Conservation (phyloP, 2,888 invertebrate species). For the Rotaria sp. region DNA sequence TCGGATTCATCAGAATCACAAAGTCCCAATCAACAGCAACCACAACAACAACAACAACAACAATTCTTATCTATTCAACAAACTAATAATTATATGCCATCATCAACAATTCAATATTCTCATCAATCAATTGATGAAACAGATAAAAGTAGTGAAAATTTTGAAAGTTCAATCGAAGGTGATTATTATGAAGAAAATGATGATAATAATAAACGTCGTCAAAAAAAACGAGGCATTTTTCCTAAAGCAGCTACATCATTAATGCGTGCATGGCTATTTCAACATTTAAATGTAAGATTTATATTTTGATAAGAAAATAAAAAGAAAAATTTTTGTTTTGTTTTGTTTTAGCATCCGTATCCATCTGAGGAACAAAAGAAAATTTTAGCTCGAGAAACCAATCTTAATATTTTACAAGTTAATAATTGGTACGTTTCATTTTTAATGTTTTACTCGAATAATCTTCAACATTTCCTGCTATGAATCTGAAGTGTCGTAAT, state of each 20-base stretch:
- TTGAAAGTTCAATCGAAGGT: conserved; percentile 24
- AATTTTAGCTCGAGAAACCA: conserved; percentile 99
- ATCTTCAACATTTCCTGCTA: neutral
- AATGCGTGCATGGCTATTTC: conserved; percentile 99
- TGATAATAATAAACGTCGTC: conserved; percentile 61
- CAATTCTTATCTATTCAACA: neutral
- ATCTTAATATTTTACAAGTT: conserved; percentile 94
- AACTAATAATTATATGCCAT: neutral
- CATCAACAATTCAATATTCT: conserved; percentile 15
- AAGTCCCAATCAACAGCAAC: neutral
- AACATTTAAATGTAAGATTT: conserved; percentile 92
- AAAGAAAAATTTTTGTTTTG: conserved; percentile 24
- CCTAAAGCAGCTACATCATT: conserved; percentile 99
- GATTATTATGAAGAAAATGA: conserved; percentile 26
- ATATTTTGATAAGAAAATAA: neutral
- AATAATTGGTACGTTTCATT: conserved; percentile 37
- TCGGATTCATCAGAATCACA: neutral
- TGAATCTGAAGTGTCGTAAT: conserved; percentile 21
- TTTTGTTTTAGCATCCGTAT: conserved; percentile 86
- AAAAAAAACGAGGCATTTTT: conserved; percentile 99
- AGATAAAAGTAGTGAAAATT: conserved; percentile 31
- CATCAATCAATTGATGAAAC: conserved; percentile 23
- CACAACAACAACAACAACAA: neutral
- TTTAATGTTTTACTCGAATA: neutral
- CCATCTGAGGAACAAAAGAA: conserved; percentile 99